A percentile compares a stretch with the other conserved stretches of the same genome.
Conservation (phyloP, 1,140 invertebrate genomes). For the Monochamus saltuarius region DNA sequence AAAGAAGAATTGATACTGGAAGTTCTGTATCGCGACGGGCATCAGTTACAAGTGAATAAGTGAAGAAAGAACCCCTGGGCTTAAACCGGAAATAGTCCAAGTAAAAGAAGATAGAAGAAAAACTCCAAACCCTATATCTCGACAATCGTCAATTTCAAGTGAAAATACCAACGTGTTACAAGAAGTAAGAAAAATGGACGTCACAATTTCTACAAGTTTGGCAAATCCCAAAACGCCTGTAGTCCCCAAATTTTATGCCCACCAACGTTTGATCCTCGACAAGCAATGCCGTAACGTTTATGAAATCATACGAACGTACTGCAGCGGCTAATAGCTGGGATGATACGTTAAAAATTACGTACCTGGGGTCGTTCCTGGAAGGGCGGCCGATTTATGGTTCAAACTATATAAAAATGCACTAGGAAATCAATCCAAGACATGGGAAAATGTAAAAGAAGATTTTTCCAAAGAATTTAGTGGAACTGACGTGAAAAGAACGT, state of each 20-base stretch:
- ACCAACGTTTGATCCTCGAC: background rate
- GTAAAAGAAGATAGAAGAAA: too few species aligned
- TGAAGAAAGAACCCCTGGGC: too few species aligned
- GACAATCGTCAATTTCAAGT: too few species aligned
- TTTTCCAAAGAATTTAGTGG: background rate
- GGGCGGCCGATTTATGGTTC: background rate
- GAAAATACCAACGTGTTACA: too few species aligned
- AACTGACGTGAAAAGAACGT: background rate
- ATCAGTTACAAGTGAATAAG: too few species aligned
- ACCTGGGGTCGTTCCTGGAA: background rate
- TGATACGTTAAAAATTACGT: background rate
- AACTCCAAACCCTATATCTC: too few species aligned
- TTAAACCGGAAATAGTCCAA: too few species aligned
- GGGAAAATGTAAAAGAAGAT: background rate
- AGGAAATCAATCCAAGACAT: background rate
- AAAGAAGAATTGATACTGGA: too few species aligned
- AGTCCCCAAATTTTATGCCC: conserved; percentile 1
- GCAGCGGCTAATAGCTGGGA: background rate
- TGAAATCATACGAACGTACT: background rate
- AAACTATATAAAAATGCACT: background rate
- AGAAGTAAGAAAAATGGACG: background rate
- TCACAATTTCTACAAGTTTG: background rate
- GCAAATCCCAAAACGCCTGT: background rate
- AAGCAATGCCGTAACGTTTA: background rate
- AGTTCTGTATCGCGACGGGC: too few species aligned